Base-by-base conservation (phyloP, 2,113 vertebrate genomes). In the Pelecanoides urinatrix region DNA sequence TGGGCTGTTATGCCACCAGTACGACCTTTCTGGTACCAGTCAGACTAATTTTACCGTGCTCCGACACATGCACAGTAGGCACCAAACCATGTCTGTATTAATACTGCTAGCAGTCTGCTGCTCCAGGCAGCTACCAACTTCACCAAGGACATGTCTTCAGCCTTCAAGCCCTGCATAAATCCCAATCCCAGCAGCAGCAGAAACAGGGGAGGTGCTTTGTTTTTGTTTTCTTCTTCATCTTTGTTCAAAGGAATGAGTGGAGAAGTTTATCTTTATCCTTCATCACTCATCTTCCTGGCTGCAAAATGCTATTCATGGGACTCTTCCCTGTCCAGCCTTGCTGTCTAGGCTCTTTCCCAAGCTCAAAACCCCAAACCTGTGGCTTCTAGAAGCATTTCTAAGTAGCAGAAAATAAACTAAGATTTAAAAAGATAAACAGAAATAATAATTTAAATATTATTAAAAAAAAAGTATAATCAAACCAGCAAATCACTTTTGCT, bases 11-110 rank as follows among this genome's bases (percentile, higher is more conserved):
- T 2, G 10, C 16, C 40, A 86, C 52, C 59, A 47, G 44, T 17
- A 59, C 0, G 0, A 45, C 61, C 22, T n/a, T 45, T 23, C 36
- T 25, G 16, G 49, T n/a, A 29, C 42, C 49, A 26, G 11, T 13
- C 30, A 75, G 45, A 56, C 30, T 49, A 58, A 25, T 34, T 16
- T 50, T 16, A 16, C 30, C 1, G 1, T 34, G 25, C 49, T 58
- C 29, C 36, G 44, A 59, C n/a, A 83, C 15, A 29, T 1, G 5
- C 56, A 63, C 18, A 52, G 67, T 2, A 74, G 27, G 67, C 67
- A 79, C 49, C 44, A 82, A 30, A 81, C 12, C 19, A 13, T 5
- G 16, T 11, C 22, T 34, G 19, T 52, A 29, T 25, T 20, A 21
- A 40, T 29, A 79, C 6, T 34, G 42, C 44, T 8, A 38, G 29